These are phyloP conservation scores for Ophion slaviceki DNA, from an alignment of 2,888 invertebrate species.

Conservation along the genomic window DNA sequence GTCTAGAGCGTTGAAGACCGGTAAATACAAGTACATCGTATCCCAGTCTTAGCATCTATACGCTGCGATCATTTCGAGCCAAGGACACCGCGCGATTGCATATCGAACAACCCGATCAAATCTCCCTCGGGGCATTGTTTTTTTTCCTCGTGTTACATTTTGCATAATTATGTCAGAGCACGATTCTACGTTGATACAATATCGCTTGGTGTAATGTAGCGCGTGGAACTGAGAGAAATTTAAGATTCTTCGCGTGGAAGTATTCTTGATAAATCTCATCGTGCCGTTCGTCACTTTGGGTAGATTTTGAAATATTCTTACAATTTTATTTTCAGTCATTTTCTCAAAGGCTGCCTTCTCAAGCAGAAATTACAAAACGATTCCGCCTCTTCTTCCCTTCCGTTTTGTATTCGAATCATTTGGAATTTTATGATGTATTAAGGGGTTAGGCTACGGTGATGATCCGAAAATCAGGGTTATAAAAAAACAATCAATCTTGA, in stretches of 20 bases:
- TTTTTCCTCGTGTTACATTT: constrained; percentile 39
- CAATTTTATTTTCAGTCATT: too few species aligned
- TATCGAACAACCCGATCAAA: constrained; percentile 59
- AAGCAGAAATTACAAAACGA: too few species aligned
- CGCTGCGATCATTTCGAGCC: constrained; percentile 55
- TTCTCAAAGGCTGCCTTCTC: too few species aligned
- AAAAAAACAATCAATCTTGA: too few species aligned
- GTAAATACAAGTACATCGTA: constrained; percentile 44
- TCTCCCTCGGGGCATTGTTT: constrained; percentile 37
- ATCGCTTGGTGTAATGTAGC: constrained; percentile 19
- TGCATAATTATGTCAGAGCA: constrained; percentile 39
- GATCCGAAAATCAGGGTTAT: too few species aligned
- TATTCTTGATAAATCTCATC: constrained; percentile 8
- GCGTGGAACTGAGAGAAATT: neutral
- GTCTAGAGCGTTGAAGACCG: constrained; percentile 44
- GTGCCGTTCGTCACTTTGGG: too few species aligned
- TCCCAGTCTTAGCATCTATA: constrained; percentile 11
- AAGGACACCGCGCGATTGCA: constrained; percentile 46
- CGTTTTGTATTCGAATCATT: too few species aligned
- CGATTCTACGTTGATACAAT: neutral
- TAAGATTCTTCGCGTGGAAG: neutral
- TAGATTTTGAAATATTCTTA: too few species aligned
- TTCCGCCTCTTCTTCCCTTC: too few species aligned
- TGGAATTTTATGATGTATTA: too few species aligned
- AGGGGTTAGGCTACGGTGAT: too few species aligned